These are phyloP conservation scores for Eubasilissa splendida DNA, from an alignment of 2,888 invertebrate species.

Conservation along the genomic window DNA sequence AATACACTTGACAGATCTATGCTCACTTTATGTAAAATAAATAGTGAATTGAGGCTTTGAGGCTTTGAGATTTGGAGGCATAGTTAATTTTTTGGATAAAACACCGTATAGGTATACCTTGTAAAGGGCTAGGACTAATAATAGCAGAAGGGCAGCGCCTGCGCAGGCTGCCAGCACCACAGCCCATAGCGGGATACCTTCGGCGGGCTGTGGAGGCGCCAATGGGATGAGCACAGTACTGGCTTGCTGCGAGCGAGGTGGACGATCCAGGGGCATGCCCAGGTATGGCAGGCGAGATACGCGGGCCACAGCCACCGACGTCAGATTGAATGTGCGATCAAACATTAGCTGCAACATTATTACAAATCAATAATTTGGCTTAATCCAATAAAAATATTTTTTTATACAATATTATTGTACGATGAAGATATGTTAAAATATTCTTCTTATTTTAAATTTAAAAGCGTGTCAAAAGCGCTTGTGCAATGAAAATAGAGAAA, in stretches of 20 bases:
- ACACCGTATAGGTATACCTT: conserved; percentile 73
- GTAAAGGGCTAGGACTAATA: conserved; percentile 85
- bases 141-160: conserved; percentile 84
- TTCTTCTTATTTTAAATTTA: too few species aligned
- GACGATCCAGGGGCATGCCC: conserved; percentile 75
- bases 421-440: too few species aligned
- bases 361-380: too few species aligned
- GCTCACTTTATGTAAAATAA: too few species aligned
- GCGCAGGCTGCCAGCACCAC: conserved; percentile 87
- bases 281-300: conserved; percentile 83
- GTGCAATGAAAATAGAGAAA: too few species aligned
- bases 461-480: too few species aligned
- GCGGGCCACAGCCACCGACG: conserved; percentile 82
- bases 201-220: conserved; percentile 76
- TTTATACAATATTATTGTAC: too few species aligned
- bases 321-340: conserved; percentile 75
- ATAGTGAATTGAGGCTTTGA: too few species aligned
- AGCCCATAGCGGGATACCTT: conserved; percentile 87
- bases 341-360: conserved; percentile 51
- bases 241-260: conserved; percentile 80
- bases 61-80: conserved; percentile 38
- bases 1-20: too few species aligned
- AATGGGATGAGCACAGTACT: conserved; percentile 80
- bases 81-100: neutral
- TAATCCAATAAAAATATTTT: too few species aligned